These are phyloP conservation scores for Entelurus aequoreus DNA, from an alignment of 2,113 vertebrate species.

Conservation along the genomic window DNA sequence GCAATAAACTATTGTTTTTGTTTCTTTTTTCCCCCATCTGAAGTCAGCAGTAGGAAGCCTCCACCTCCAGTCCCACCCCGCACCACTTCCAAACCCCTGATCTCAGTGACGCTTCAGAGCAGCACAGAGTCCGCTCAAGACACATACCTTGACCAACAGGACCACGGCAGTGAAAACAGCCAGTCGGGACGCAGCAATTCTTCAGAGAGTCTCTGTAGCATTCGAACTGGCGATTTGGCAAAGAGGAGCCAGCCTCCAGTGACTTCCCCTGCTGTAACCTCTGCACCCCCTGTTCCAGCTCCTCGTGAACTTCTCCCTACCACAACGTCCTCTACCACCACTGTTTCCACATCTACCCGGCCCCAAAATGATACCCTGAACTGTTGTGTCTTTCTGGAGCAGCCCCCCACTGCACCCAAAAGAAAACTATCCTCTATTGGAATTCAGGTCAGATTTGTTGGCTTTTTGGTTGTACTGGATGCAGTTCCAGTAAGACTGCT, in stretches of 20 bases:
- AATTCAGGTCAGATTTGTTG: conserved; percentile 82
- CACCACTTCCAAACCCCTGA: conserved; percentile 93
- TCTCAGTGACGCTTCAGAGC: conserved; percentile 98
- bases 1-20: too few relatives aligned
- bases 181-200: conserved; percentile 95
- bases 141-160: conserved; percentile 91
- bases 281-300: conserved; percentile 75
- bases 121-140: conserved; percentile 98
- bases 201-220: conserved; percentile 94
- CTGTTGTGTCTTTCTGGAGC: conserved; percentile 72
- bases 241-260: conserved; percentile 77
- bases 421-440: conserved; percentile 97
- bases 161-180: conserved; percentile 92
- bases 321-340: conserved; percentile 55
- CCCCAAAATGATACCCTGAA: conserved; percentile 74
- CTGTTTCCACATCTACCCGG: conserved; percentile 43
- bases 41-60: conserved; percentile 87
- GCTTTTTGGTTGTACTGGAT: not conserved
- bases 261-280: conserved; percentile 74
- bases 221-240: conserved; percentile 83
- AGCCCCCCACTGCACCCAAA: conserved; percentile 79
- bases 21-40: conserved; percentile 29
- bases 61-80: conserved; percentile 95
- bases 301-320: conserved; percentile 68
- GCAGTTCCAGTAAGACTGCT: not conserved